phyloP scores from a whole-genome alignment of 2,113 vertebrate species.

The Gavia stellata region DNA sequence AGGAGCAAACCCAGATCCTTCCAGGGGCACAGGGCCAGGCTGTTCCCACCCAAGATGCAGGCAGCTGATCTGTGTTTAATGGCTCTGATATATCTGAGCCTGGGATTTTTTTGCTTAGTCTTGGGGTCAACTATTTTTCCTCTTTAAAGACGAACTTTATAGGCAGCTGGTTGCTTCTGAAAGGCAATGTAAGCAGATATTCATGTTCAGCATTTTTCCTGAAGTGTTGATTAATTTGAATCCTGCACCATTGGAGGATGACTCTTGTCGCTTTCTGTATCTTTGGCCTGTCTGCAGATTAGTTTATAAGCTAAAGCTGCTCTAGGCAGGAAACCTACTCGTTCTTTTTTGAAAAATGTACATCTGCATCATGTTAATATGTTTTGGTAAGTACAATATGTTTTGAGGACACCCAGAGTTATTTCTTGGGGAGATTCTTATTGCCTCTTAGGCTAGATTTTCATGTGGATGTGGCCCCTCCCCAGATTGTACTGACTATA shows the following conservation, averaged over 20 bases:
- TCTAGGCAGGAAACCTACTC: neutral
- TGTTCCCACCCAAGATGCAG: neutral
- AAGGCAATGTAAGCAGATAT: neutral
- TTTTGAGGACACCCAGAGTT: neutral
- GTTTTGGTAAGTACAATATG: neutral
- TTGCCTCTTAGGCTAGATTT: neutral
- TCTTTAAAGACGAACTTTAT: neutral
- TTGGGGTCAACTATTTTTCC: neutral
- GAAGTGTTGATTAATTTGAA: neutral
- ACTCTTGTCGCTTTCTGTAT: neutral
- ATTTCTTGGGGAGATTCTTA: neutral
- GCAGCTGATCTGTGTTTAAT: neutral
- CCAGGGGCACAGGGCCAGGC: neutral
- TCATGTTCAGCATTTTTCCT: neutral
- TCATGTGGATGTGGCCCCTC: neutral
- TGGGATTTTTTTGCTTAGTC: neutral
- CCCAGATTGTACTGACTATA: neutral
- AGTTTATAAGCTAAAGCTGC: neutral
- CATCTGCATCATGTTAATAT: neutral
- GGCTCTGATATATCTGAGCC: neutral
- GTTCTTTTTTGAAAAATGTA: accelerated
- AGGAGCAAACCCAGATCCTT: neutral
- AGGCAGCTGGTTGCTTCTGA: neutral
- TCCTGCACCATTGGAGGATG: neutral
- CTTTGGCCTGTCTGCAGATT: neutral